Evolutionary conservation across 1,140 invertebrate species (phyloP), one percentile per base, ranked within the genome.

Genomic region (Oryzaephilus surinamensis): DNA sequence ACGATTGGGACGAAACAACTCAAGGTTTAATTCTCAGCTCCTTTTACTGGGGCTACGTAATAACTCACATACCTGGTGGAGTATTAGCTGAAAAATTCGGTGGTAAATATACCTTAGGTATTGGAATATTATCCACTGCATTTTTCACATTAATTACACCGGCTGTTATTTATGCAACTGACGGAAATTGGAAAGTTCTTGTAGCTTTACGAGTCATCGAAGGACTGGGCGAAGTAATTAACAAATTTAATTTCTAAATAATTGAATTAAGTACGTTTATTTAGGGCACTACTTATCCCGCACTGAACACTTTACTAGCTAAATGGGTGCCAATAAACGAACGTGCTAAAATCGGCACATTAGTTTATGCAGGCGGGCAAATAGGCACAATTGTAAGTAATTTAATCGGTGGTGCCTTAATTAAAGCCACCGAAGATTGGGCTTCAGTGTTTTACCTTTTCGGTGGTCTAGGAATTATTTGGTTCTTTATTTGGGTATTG

Each of bases 391-490:
- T 89, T n/a, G 66, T 85, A n/a, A 79, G 83, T 2, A 80, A 82
- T n/a, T 67, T 75, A 0, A 43, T 84, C 1, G 82, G 79, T 10
- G 84, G 84, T 6, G 58, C 79, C 8, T 65, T 84, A 2, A 69
- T 86, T 8, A 65, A 77, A 41, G 64, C 76, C 41, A 68, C 69
- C 1, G 67, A 73, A 7, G 74, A 77, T 15, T 89, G 84, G 84
- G 70, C 77, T 2, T 71, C 74, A 1, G 82, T 87, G 0, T 91
- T 88, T 61, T 90, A 89, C 55, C 68, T 88, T 6, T 92, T 91
- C 63, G 88, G 88, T 47, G 69, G 69, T 32, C 51, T 81, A 0
- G 81, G 80, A 4, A 61, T 83, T 1, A 32, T 82, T 0, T 86
- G 82, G 82, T 84, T 81, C 37, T 52, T 81, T 17, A 53, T 81